Conservation (phyloP, 2,888 invertebrate genomes). For the Brenthis daphne region DNA sequence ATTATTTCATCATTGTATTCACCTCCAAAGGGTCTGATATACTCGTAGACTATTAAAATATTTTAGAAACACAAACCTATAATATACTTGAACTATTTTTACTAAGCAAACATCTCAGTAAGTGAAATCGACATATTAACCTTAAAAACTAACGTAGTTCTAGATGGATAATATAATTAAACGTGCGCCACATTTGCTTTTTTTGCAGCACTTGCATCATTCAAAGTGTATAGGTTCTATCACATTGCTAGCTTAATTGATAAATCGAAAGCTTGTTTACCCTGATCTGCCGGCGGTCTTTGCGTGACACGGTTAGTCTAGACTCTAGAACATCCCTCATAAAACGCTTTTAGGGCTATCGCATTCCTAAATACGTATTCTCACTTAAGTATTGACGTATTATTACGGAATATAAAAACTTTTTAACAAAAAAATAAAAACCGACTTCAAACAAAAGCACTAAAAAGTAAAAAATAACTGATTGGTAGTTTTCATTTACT, state of each 20-base stretch:
- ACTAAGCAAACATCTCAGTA: neutral
- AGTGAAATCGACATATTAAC: slow-evolving; percentile 22
- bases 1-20: too few relatives aligned
- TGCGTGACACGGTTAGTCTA: slow-evolving; percentile 56
- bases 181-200: slow-evolving; percentile 15
- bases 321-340: slow-evolving; percentile 39
- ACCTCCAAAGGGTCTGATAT: too few relatives aligned
- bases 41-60: too few relatives aligned
- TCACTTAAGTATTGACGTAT: too few relatives aligned
- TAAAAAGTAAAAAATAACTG: too few relatives aligned
- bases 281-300: slow-evolving; percentile 53
- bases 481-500: too few relatives aligned
- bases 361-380: neutral
- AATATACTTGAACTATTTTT: neutral
- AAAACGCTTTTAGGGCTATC: slow-evolving; percentile 5
- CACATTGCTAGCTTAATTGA: slow-evolving; percentile 37
- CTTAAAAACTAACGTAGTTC: slow-evolving; percentile 10
- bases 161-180: slow-evolving; percentile 16
- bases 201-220: slow-evolving; percentile 11
- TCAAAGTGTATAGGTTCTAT: slow-evolving; percentile 5
- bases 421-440: too few relatives aligned
- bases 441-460: too few relatives aligned
- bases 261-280: slow-evolving; percentile 38
- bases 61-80: too few relatives aligned
- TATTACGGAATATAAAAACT: too few relatives aligned